A percentile compares a stretch with the other conserved stretches of the same genome.
These are phyloP conservation scores for Drosophila melanosoma DNA, from an alignment of 2,888 invertebrate genomes.

Conservation along the genomic window DNA sequence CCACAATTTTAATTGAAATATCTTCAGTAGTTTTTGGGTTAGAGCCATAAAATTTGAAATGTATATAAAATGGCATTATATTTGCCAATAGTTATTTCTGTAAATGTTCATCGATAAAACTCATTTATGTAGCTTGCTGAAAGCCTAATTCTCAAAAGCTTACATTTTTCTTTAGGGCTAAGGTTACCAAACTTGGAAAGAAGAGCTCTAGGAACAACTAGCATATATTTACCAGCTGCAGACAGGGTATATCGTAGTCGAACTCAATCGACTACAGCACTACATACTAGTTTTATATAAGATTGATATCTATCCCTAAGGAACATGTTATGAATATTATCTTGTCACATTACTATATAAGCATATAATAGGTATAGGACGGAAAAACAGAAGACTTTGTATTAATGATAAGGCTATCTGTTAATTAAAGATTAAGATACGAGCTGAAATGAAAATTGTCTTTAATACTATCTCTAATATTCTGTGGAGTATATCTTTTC, in stretches of 20 bases:
- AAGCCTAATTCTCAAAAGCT: no score
- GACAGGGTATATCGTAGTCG: neutral
- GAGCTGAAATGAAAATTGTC: constrained; percentile 5
- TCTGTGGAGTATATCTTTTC: constrained; percentile 3
- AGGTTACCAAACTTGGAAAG: no score
- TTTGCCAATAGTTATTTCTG: neutral
- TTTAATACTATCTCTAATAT: constrained; percentile 19
- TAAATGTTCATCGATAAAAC: neutral
- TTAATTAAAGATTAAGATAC: constrained; percentile 18
- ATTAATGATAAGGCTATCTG: constrained; percentile 10
- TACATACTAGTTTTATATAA: neutral
- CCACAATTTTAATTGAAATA: neutral
- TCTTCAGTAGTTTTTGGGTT: neutral
- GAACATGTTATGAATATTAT: neutral
- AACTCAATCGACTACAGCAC: neutral
- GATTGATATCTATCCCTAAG: neutral
- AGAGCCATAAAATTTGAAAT: neutral
- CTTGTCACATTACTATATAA: neutral
- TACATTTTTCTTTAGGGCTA: no score
- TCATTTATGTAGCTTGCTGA: no score
- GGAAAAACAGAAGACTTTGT: neutral
- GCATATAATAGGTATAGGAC: neutral
- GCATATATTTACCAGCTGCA: neutral
- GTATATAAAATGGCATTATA: neutral
- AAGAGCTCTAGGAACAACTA: neutral